Evolutionary conservation across 1,140 invertebrate genomes (phyloP), one percentile per base, ranked within the genome.

Genomic region (Globodera rostochiensis): DNA sequence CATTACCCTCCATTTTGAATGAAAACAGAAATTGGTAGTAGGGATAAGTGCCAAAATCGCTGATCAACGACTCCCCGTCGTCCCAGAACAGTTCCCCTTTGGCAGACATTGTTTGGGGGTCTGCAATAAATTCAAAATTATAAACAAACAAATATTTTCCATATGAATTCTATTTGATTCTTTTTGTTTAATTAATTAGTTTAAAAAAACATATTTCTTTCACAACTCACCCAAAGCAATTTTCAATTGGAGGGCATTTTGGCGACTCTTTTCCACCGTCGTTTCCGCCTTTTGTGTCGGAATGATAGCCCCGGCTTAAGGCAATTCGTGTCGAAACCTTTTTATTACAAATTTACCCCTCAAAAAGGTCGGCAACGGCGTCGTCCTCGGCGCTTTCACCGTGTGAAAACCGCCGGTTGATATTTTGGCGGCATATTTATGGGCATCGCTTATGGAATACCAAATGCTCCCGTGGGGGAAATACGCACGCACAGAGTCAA

Each of bases 401-500:
- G 57, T 78, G 47, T 49, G 67, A 50, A 70, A 84, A 49, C 87
- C 85, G n/a, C 36, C 69, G 36, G 25, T 21, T 36, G 83, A 64
- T 7, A 81, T 49, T 47, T 66, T 74, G 47, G 80, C 80, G 0
- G 74, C 80, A 36, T 81, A 81, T 57, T 88, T 83, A 57, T 85
- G 80, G 60, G 84, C 83, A 74, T 87, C 81, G 73, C 82, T 88
- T 13, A 88, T 66, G 8, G 87, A 88, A 73, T 88, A 88, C 86
- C 86, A 88, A 75, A 19, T 77, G 53, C 57, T 77, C 2, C 25
- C 19, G 4, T 49, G 76, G 36, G 87, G 87, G 13, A 88, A 73
- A 69, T 88, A 88, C 0, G 64, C 86, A 53, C 78, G 73, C 9
- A 89, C 85, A 25, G 64, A 70, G 7, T 82, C 82, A 1, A 81